A percentile compares a stretch with the other conserved stretches of the same genome.
phyloP scores from a whole-genome alignment of 2,113 vertebrate species.

The sheep (Ovis aries) region ARS-UI_Ramb_v3.0 NC_056059.1:69838501-69839000 shows the following conservation, averaged over 20 bases:
- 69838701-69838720: neutral
- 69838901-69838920: neutral
- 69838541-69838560: neutral
- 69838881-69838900: neutral
- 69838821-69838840: neutral
- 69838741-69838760: neutral
- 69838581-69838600: neutral
- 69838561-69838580: neutral
- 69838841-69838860: neutral
- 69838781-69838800: neutral
- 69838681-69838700: slow-evolving; percentile 7
- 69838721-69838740: slow-evolving; percentile 13
- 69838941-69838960: neutral
- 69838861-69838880: neutral
- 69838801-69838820: slow-evolving; percentile 23
- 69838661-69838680: slow-evolving; percentile 63
- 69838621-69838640: slow-evolving; percentile 14
- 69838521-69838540: neutral
- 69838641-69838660: slow-evolving; percentile 1
- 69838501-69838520: neutral
- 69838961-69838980: neutral
- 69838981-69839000: neutral
- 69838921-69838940: neutral
- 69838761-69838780: slow-evolving; percentile 15
- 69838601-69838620: slow-evolving; percentile 25